phyloP scores from a whole-genome alignment of 2,888 invertebrate species.

The Pemphredon lugubris region DNA sequence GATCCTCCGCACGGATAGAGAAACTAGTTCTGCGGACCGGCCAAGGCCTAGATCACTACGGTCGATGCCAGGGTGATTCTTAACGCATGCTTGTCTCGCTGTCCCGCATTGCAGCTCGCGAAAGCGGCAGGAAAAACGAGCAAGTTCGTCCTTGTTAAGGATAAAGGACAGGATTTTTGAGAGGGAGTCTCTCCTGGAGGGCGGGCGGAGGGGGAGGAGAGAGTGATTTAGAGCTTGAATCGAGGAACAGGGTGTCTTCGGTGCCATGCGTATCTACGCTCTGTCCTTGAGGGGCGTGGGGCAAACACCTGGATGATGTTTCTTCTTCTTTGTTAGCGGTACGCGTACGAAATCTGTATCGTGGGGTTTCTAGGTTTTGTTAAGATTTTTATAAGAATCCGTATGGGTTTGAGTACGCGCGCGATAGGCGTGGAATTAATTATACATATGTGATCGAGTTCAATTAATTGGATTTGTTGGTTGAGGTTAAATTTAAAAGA shows the following conservation, averaged over 20 bases:
- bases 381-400: no score
- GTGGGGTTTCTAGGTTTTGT: background rate
- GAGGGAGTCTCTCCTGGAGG: no score
- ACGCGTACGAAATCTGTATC: background rate
- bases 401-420: no score
- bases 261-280: background rate
- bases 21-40: constrained; percentile 67
- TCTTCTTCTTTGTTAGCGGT: background rate
- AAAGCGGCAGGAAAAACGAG: constrained; percentile 25
- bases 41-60: constrained; percentile 65
- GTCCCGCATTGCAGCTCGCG: constrained; percentile 15
- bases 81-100: constrained; percentile 39
- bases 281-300: background rate
- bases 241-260: background rate
- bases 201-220: no score
- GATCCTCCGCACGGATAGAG: constrained; percentile 68
- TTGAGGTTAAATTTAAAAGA: no score
- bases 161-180: background rate
- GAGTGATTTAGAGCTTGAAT: background rate
- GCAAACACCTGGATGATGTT: background rate
- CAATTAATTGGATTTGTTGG: no score
- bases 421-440: no score
- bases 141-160: background rate
- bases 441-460: no score
- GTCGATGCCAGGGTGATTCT: constrained; percentile 62